phyloP scores from a whole-genome alignment of 2,113 vertebrate genomes.

The Falco punctatus region DNA sequence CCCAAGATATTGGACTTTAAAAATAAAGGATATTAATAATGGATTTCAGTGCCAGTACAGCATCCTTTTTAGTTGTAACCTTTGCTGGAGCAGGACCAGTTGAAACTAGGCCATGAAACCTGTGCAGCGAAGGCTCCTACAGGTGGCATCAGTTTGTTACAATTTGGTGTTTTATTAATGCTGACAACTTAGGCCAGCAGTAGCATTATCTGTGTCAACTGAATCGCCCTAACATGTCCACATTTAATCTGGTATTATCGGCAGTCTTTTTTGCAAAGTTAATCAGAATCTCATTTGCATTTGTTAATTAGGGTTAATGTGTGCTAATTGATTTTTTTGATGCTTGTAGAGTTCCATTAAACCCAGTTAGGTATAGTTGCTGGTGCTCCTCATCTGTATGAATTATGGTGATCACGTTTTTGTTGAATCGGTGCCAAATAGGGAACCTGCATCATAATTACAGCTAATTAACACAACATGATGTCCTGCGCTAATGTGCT shows the following conservation, averaged over 20 bases:
- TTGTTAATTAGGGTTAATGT: constrained; percentile 88
- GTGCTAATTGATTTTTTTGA: constrained; percentile 88
- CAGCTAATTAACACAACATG: constrained; percentile 85
- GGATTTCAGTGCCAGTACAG: not conserved
- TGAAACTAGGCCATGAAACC: not conserved
- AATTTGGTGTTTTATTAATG: constrained; percentile 75
- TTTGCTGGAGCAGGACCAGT: not conserved
- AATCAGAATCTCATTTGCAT: constrained; percentile 87
- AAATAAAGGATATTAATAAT: not conserved
- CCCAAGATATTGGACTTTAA: not conserved
- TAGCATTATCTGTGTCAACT: constrained; percentile 79
- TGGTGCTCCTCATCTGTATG: constrained; percentile 75
- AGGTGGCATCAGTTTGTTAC: constrained; percentile 69
- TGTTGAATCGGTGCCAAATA: constrained; percentile 81
- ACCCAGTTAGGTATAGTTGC: constrained; percentile 77
- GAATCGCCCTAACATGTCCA: constrained; percentile 82
- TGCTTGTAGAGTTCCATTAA: constrained; percentile 86
- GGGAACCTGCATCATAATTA: constrained; percentile 82
- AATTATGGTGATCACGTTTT: constrained; percentile 81
- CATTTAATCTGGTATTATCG: constrained; percentile 72
- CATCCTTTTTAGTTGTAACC: not conserved
- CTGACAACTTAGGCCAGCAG: constrained; percentile 73
- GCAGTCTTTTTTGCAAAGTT: constrained; percentile 82
- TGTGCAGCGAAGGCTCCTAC: constrained; percentile 26
- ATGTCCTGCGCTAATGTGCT: constrained; percentile 69